phyloP scores from a whole-genome alignment of 2,888 invertebrate species.

The Amorpha juglandis region DNA sequence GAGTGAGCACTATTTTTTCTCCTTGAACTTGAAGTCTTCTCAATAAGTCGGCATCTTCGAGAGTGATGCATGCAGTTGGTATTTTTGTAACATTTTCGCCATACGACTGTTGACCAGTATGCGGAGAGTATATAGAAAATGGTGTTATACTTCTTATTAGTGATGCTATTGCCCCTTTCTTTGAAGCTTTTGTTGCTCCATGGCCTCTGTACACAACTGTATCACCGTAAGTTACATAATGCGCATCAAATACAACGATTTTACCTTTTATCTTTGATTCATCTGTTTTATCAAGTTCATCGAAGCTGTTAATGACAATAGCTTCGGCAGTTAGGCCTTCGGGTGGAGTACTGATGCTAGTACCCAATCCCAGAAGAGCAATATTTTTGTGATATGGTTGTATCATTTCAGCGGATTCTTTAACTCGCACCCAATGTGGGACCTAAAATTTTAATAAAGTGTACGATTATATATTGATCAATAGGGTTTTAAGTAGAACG shows the following conservation, averaged over 20 bases:
- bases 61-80: conserved; percentile 89
- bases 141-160: conserved; percentile 90
- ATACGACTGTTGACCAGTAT: conserved; percentile 89
- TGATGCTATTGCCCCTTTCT: conserved; percentile 89
- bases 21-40: conserved; percentile 85
- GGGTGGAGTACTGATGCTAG: conserved; percentile 86
- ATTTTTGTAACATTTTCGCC: conserved; percentile 84
- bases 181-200: conserved; percentile 88
- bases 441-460: conserved; percentile 49
- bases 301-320: conserved; percentile 88
- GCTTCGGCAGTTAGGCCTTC: conserved; percentile 88
- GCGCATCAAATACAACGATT: conserved; percentile 90
- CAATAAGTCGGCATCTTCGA: conserved; percentile 90
- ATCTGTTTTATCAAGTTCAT: conserved; percentile 83
- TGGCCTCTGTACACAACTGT: conserved; percentile 86
- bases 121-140: conserved; percentile 89
- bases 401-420: conserved; percentile 86
- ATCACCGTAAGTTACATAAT: conserved; percentile 85
- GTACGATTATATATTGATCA: neutral
- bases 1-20: conserved; percentile 61
- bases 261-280: conserved; percentile 84
- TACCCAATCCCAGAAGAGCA: conserved; percentile 87
- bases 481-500: neutral
- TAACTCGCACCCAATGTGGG: conserved; percentile 83
- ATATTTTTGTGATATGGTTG: conserved; percentile 85